These are phyloP conservation scores for Tetrax tetrax DNA, from an alignment of 2,113 vertebrate species.

Conservation along the genomic window DNA sequence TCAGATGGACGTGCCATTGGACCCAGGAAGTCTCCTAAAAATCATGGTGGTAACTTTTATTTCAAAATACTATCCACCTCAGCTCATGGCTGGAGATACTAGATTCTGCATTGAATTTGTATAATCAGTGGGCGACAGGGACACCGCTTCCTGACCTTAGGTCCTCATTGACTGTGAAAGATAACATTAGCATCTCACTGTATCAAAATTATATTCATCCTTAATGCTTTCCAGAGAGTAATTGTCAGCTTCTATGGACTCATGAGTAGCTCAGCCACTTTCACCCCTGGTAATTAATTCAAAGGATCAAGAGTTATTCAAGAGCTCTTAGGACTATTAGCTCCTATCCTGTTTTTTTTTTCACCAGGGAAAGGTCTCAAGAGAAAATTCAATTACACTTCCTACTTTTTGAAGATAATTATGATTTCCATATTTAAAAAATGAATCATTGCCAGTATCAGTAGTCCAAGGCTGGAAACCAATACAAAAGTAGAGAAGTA, in stretches of 20 bases:
- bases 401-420: neutral
- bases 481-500: neutral
- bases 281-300: neutral
- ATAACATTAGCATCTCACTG: neutral
- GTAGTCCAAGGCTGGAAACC: neutral
- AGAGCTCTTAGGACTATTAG: slow-evolving; percentile 16
- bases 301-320: neutral
- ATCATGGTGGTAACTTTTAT: neutral
- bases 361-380: neutral
- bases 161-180: neutral
- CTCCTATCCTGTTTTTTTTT: neutral
- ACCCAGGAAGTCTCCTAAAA: neutral
- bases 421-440: neutral
- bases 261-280: neutral
- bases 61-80: neutral
- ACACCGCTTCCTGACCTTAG: neutral
- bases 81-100: neutral
- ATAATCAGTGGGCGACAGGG: neutral
- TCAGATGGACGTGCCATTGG: neutral
- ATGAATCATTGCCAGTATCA: neutral
- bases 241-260: slow-evolving; percentile 1
- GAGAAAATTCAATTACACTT: neutral
- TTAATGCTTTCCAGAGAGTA: slow-evolving; percentile 9
- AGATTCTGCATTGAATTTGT: neutral
- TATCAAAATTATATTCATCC: neutral